Base-by-base conservation (phyloP, 2,113 vertebrate genomes). In the Dicaeum eximium region DNA sequence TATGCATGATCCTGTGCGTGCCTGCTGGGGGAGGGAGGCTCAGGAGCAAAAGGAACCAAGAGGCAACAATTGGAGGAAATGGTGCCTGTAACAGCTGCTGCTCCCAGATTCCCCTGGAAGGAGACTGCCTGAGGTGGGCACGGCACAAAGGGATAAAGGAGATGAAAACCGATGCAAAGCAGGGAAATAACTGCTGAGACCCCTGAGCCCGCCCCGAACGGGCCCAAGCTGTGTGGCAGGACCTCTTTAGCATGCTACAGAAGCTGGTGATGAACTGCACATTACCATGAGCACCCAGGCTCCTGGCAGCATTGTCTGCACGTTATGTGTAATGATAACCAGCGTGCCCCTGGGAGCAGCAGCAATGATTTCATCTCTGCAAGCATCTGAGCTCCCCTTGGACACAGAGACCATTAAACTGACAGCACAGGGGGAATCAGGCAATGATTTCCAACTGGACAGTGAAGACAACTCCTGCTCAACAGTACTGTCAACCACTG, bases 121-220 rank as follows among this genome's bases (percentile, higher is more conserved):
- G 98, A 98, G 98, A 98, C 95, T 98, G 98, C 98, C 98, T 96
- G 98, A 99, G 98, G 98, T 98, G 97, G 98, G 93, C 97, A 96
- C 37, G 79, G 97, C 98, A 98, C 98, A 98, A 98, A 98, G 98
- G 98, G 98, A 98, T 98, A 98, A 98, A 98, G 98, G 97, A 97
- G 98, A 98, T 98, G 98, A 98, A 98, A 98, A 97, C 98, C 95
- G 97, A 98, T 98, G 98, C 97, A 98, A 98, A 98, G 98, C 97
- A 98, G 98, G 98, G 97, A 98, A 98, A 98, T 97, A 98, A 98
- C 98, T 98, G 98, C 98, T 97, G 97, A 98, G 98, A 98, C 98
- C 98, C 97, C 96, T 53, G 94, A 96, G 96, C 91, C 97, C 97
- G 94, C 96, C 94, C 96, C 80, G 86, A 98, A 97, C 97, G 97